Evolutionary conservation across 2,888 invertebrate species (phyloP), one percentile per base, ranked within the genome.

Genomic region (Achlya flavicornis): DNA sequence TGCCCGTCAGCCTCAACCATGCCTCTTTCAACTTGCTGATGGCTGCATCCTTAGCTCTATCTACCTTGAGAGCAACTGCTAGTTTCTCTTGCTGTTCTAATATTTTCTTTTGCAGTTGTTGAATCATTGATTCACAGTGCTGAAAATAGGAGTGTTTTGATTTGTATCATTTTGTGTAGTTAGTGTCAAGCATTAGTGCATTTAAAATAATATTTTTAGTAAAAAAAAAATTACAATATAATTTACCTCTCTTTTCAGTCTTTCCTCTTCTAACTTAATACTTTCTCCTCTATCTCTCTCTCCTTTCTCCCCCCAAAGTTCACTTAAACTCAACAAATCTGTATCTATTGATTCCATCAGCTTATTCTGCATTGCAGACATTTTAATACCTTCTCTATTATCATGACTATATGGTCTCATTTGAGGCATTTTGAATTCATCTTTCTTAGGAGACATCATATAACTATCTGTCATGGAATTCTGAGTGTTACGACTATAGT

Each of bases 11-110:
- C 78, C 94, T 94, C 16, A 95, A 89, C 94, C 96, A 96, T 0
- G 96, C 95, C 14, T 95, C 94, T 64, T 96, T 95, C 57, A 96
- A 94, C 75, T 95, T 95, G 4, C 90, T 79, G 63, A 97, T 95
- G 0, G 96, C 95, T 0, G 92, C 87, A 76, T 97, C 97, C 81
- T 97, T 97, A 0, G 96, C 94, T 64, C 95, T 95, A 84, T 97
- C 97, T 0, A 97, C 96, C 84, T 96, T 95, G 6, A 97, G 85
- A 0, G 97, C 97, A 0, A 97, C 97, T 0, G 97, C 96, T 38
- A 97, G 84, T 75, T 96, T 96, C 82, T 97, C 97, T 82, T 97
- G 97, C 74, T 96, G 95, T 73, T 97, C 97, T 35, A 97, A 87
- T 61, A 96, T 87, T 72, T 96, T 95, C 73, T 95, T 95, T 81